Evolutionary conservation across 1,140 invertebrate species (phyloP), one percentile per base, ranked within the genome.

Genomic region (Hyles euphorbiae): DNA sequence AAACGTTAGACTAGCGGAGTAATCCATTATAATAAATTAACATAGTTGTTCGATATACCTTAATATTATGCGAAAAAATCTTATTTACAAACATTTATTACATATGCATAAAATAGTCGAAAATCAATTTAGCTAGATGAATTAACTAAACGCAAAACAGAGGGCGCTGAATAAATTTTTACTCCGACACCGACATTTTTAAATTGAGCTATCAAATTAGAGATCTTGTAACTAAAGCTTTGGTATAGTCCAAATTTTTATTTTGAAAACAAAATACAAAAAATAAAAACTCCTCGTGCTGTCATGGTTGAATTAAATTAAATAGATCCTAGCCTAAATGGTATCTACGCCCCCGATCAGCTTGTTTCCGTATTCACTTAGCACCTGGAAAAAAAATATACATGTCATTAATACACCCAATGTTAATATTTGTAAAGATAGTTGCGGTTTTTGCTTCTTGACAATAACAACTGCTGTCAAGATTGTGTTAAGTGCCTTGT

Each of bases 281-380:
- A 45, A 40, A 34, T 56, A 47, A 34, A 56, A 56, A 48, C 34
- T 34, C 33, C 6, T 52, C 9, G 32, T 11, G 32, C 32, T 47
- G 45, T 56, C 45, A 56, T 56, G 44, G 33, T 56, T 36, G 33
- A 47, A n/a, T 52, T 52, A 59, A 43, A 57, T 56, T 11, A 36
- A 56, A 5, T 57, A 7, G 8, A 33, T 52, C 76, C 57, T 82
- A 11, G n/a, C 43, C 34, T 48, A 56, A 46, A 87, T 83, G 10
- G 72, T 82, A 63, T 87, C 84, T 7, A 85, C 85, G 34, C 80
- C 81, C 12, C 85, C 85, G 75, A 84, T 83, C 50, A 86, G 60
- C 60, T 82, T 83, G 58, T 88, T 83, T 5, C 85, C 85, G 36
- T 88, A 88, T 70, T 88, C 85, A 54, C 85, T 86, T 47, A 88